Percentiles rank a stretch among this genome's conserved stretches.
phyloP scores from a whole-genome alignment of 2,888 invertebrate species.

The Cephus runcator region DNA sequence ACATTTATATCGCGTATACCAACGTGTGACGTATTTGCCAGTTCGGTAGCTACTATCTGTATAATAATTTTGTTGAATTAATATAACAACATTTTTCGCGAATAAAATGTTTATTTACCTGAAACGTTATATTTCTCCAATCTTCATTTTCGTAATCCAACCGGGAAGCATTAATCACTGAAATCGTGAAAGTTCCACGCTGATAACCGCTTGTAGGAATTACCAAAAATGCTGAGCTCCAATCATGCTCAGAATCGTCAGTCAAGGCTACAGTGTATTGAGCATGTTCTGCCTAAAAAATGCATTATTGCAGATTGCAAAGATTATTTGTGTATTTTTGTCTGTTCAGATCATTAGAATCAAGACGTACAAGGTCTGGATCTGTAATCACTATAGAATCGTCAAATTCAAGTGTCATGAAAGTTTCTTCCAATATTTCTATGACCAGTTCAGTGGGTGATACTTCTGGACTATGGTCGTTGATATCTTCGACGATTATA shows the following conservation, averaged over 20 bases:
- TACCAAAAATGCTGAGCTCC: constrained; percentile 70
- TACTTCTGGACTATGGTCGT: constrained; percentile 75
- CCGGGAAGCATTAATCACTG: constrained; percentile 67
- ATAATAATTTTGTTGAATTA: constrained; percentile 6
- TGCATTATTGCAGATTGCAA: not conserved
- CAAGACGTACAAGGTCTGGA: constrained; percentile 56
- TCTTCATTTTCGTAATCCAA: constrained; percentile 71
- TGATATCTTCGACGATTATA: constrained; percentile 69
- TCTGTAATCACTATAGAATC: constrained; percentile 66
- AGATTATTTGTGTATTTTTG: not conserved
- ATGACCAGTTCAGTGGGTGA: constrained; percentile 56
- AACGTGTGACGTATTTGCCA: constrained; percentile 45
- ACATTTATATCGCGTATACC: constrained; percentile 67
- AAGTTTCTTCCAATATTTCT: constrained; percentile 69
- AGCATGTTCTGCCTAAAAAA: constrained; percentile 70
- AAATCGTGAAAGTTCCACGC: constrained; percentile 69
- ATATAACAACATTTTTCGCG: not conserved
- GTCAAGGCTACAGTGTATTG: constrained; percentile 67
- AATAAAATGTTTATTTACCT: constrained; percentile 43
- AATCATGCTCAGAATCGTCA: constrained; percentile 39
- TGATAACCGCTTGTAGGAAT: constrained; percentile 74
- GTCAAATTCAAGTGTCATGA: constrained; percentile 66
- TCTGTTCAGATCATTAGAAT: not conserved
- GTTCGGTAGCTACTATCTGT: constrained; percentile 60
- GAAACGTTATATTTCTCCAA: constrained; percentile 67